A percentile compares a stretch with the other conserved stretches of the same genome.
phyloP scores from a whole-genome alignment of 2,888 invertebrate species.

The Trissoscelio sp. region DNA sequence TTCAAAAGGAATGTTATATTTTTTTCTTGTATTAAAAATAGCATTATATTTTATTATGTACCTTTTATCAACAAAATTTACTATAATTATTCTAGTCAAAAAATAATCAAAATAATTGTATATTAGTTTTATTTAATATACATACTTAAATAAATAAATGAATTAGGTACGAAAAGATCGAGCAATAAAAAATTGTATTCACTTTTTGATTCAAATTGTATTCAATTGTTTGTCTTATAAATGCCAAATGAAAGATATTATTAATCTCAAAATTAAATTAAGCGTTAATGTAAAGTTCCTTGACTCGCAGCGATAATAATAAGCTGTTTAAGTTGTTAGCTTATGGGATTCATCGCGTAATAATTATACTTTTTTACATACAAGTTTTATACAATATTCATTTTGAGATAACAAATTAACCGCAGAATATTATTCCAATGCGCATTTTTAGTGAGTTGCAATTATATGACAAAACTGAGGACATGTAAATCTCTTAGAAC shows the following conservation, averaged over 20 bases:
- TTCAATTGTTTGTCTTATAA: background rate
- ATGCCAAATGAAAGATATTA: slow-evolving; percentile 29
- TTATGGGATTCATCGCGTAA: background rate
- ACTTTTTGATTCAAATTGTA: background rate
- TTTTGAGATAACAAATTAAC: background rate
- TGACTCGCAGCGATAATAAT: slow-evolving; percentile 38
- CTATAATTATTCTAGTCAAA: background rate
- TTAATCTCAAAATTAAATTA: slow-evolving; percentile 11
- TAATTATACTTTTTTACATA: slow-evolving; percentile 23
- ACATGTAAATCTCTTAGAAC: slow-evolving; percentile 8
- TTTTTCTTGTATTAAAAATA: too few species aligned
- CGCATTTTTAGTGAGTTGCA: slow-evolving; percentile 5
- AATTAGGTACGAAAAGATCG: background rate
- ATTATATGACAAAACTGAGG: background rate
- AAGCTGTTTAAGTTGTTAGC: slow-evolving; percentile 31
- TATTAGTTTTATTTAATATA: slow-evolving; percentile 5
- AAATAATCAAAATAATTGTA: background rate
- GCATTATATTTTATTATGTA: too few species aligned
- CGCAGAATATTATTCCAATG: background rate
- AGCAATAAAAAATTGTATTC: background rate
- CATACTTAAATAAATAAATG: background rate
- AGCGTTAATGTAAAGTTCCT: slow-evolving; percentile 39
- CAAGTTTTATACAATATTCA: slow-evolving; percentile 7
- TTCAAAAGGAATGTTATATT: background rate
- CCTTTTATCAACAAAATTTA: too few species aligned